A percentile compares a stretch with the other conserved stretches of the same genome.
These are phyloP conservation scores for Parauchenoglanis ngamensis DNA, from an alignment of 2,797 vertebrate genomes.

Conservation along the genomic window DNA sequence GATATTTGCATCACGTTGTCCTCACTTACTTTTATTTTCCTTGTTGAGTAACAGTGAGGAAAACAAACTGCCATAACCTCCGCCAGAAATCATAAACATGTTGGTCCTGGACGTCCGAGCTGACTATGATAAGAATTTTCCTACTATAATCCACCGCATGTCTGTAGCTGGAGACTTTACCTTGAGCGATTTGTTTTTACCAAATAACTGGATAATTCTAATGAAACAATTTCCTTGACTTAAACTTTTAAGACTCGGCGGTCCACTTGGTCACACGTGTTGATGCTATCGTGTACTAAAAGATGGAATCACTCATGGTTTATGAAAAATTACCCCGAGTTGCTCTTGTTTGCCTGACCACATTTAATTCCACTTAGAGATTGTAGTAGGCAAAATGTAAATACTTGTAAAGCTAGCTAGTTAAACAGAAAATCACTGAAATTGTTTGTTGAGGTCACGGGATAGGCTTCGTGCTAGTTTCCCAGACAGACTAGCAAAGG, in stretches of 20 bases:
- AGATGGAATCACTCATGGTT: not conserved
- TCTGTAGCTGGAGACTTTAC: not conserved
- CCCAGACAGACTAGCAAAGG: not conserved
- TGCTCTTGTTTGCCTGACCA: not conserved
- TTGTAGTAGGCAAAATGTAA: not conserved
- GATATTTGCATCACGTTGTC: not conserved
- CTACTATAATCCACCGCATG: not conserved
- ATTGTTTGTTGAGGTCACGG: not conserved
- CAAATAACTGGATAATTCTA: not conserved
- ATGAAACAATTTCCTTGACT: not conserved
- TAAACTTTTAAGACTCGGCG: not conserved
- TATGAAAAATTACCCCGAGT: not conserved
- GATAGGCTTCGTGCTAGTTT: not conserved
- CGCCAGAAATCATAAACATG: not conserved
- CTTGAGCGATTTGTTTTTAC: not conserved
- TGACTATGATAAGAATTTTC: not conserved
- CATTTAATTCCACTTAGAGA: not conserved
- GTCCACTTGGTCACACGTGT: not conserved
- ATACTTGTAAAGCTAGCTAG: not conserved
- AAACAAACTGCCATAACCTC: not conserved
- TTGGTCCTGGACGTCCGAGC: not conserved
- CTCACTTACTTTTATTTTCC: not conserved
- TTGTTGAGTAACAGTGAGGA: not conserved
- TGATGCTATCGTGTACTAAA: not conserved
- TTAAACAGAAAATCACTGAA: not conserved